These are phyloP conservation scores for Bubo bubo DNA, from an alignment of 2,113 vertebrate species.

Conservation along the genomic window DNA sequence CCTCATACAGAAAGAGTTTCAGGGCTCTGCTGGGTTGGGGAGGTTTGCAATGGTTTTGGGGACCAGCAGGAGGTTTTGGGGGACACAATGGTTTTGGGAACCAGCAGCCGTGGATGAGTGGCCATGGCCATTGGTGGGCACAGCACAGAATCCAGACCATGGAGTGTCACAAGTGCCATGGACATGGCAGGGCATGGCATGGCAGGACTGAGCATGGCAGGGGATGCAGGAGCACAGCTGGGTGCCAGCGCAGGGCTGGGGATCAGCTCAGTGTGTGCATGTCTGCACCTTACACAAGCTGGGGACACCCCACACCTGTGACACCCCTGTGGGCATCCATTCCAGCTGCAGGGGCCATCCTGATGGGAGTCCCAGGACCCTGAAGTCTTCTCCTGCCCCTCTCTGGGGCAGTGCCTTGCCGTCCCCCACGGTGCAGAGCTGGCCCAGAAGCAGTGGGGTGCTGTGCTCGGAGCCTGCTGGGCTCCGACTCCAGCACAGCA, in stretches of 20 bases:
- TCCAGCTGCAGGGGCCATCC: background rate
- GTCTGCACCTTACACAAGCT: background rate
- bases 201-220: background rate
- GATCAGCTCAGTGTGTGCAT: background rate
- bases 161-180: background rate
- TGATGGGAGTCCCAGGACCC: background rate
- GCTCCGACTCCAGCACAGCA: background rate
- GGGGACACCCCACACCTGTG: background rate
- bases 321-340: background rate
- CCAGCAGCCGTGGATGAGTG: background rate
- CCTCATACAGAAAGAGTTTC: background rate
- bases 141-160: background rate
- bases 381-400: background rate
- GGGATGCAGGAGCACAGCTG: background rate
- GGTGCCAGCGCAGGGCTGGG: background rate
- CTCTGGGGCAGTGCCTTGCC: too few relatives aligned
- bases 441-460: accelerated
- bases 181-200: background rate
- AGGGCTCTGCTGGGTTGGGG: background rate
- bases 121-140: accelerated
- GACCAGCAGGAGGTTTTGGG: background rate
- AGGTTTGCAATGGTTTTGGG: background rate
- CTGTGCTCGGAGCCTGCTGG: background rate
- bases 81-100: background rate
- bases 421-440: accelerated